Conservation (phyloP, 2,888 invertebrate species). For the Xanthia icteritia region DNA sequence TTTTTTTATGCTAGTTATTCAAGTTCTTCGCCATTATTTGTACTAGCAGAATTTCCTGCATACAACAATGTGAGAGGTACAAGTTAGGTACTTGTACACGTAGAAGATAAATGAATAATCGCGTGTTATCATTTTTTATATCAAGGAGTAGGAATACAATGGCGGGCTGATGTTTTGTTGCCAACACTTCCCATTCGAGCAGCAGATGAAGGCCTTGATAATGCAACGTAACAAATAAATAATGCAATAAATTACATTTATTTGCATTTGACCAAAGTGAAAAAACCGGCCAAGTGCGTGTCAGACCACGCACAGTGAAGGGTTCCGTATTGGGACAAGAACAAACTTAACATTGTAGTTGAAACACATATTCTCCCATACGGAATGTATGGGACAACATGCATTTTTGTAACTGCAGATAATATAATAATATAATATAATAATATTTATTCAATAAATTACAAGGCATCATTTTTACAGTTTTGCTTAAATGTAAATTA, state of each 20-base stretch:
- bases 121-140: not conserved
- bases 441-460: no score
- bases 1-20: not conserved
- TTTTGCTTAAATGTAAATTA: no score
- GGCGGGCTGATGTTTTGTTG: constrained; percentile 1
- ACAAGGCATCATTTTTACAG: no score
- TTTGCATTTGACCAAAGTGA: not conserved
- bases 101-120: constrained; percentile 26
- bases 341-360: no score
- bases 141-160: not conserved
- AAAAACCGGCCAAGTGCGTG: no score
- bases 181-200: not conserved
- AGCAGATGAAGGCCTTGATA: not conserved
- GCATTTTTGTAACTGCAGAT: no score
- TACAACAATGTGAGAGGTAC: not conserved
- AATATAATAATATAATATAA: no score
- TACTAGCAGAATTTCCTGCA: not conserved
- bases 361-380: no score
- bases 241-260: not conserved
- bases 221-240: not conserved
- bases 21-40: not conserved
- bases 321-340: no score
- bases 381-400: no score
- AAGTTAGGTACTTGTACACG: constrained; percentile 3
- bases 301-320: no score